Evolutionary conservation across 1,140 invertebrate genomes (phyloP), one percentile per base, ranked within the genome.

Genomic region (Augochlora pura): DNA sequence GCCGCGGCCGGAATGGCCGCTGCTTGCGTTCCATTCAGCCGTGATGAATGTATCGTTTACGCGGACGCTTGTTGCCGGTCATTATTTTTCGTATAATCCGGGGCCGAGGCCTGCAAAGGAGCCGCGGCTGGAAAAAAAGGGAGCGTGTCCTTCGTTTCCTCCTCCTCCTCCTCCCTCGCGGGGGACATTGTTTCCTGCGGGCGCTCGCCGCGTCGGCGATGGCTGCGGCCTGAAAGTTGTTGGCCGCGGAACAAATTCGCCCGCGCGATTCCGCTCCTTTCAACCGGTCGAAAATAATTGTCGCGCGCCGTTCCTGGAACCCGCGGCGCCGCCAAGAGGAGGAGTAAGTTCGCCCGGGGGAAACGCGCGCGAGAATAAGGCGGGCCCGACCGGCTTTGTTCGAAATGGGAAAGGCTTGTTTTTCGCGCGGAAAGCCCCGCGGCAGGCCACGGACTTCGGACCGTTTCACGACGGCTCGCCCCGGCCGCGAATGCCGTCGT

Each of bases 381-480:
- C 80, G 57, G 46, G 42, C 42, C 42, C 16, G 4, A 32, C 23
- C 27, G 65, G 27, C 57, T 66, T 86, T 80, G 82, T 85, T 82
- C 78, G 85, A 87, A 89, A 89, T 89, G 88, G 86, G 84, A 89
- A 89, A 89, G 83, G 77, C 88, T 89, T 89, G 88, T 89, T 89
- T 88, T 89, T 89, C 81, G 60, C 70, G 82, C 63, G 75, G 59
- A 57, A 77, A 64, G 67, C 42, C 42, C 42, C 42, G 42, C 14
- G 10, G 65, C 32, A 25, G 18, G 14, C 25, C 64, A 71, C 49
- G 49, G 49, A 52, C 49, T 52, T 52, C 49, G 49, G 42, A 14
- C 67, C n/a, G 65, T 76, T n/a, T 80, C 71, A 68, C 80, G 78
- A 71, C 80, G 62, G 72, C 70, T 82, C n/a, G n/a, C n/a, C 67